Conservation (phyloP, 1,140 invertebrate species). For the Microplitis mediator region DNA sequence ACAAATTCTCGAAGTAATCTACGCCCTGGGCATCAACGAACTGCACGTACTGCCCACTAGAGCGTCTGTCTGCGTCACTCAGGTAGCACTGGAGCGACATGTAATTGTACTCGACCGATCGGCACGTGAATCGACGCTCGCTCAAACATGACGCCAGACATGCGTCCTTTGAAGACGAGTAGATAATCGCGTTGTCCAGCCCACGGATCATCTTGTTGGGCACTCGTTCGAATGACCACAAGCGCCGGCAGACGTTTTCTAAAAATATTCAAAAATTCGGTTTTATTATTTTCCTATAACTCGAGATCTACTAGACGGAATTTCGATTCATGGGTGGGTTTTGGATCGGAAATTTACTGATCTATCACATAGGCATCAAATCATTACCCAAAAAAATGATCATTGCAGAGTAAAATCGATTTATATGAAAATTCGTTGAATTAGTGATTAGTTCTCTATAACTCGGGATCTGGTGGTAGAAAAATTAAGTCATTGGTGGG, state of each 20-base stretch:
- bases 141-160: constrained; percentile 90
- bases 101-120: constrained; percentile 93
- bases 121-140: constrained; percentile 89
- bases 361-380: too few relatives aligned
- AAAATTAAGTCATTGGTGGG: too few relatives aligned
- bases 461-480: too few relatives aligned
- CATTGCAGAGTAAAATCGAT: too few relatives aligned
- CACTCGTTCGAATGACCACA: constrained; percentile 92
- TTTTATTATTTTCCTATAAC: neutral
- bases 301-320: too few relatives aligned
- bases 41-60: constrained; percentile 81
- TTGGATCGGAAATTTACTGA: too few relatives aligned
- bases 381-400: too few relatives aligned
- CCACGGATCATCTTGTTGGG: constrained; percentile 90
- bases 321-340: too few relatives aligned
- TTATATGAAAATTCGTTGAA: neutral
- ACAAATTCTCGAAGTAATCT: constrained; percentile 96
- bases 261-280: constrained; percentile 34
- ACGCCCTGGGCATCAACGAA: constrained; percentile 88
- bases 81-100: constrained; percentile 88
- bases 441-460: neutral
- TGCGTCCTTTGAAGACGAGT: constrained; percentile 91
- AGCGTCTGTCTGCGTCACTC: constrained; percentile 85
- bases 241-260: constrained; percentile 89
- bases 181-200: constrained; percentile 88